Base-by-base conservation (phyloP, 2,888 invertebrate species). In the Troglohyphantes excavatus region DNA sequence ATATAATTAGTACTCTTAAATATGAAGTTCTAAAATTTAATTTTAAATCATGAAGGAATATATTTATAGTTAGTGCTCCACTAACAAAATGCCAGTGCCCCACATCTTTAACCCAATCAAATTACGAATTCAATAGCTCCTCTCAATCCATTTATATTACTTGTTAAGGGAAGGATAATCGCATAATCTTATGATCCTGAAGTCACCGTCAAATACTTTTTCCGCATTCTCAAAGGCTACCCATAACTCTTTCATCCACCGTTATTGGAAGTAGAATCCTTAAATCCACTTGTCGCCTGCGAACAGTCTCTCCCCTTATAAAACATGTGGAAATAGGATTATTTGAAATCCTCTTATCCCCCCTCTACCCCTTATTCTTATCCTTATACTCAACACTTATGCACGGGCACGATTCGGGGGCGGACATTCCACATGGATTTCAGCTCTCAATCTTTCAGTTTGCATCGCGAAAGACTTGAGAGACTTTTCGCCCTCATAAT, bases 301-400 rank as follows among this genome's bases (percentile, higher is more conserved):
- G 63, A 78, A 63, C 33, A 78, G 75, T 33, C 27, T n/a, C 19
- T 73, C 39, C 29, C 7, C 33, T 63, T 21, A 2, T n/a, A 26
- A 23, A 61, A 78, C 76, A 33, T 63, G 76, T 23, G 76, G 63
- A 78, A 63, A 78, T 39, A 63, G 76, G 76, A 78, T 78, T 78
- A 78, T 23, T 39, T 39, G 6, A 63, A 78, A 78, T 78, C 76
- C 76, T 63, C 61, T 78, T 78, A 63, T 39, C 76, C 23, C 39
- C 23, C 17, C 63, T 59, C 59, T 19, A 13, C n/a, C 46, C 73
- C 53, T 53, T 27, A 73, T 46, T 26, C 46, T 46, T 17, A 17
- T 46, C 46, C 17, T 46, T 46, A 46, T 46, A 46, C 68, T 33
- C 33, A 33, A 27, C 63, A 63, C 76, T 63, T 78, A 78, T 78